Evolutionary conservation across 2,888 invertebrate genomes (phyloP).

Genomic region (Oligia strigilis): DNA sequence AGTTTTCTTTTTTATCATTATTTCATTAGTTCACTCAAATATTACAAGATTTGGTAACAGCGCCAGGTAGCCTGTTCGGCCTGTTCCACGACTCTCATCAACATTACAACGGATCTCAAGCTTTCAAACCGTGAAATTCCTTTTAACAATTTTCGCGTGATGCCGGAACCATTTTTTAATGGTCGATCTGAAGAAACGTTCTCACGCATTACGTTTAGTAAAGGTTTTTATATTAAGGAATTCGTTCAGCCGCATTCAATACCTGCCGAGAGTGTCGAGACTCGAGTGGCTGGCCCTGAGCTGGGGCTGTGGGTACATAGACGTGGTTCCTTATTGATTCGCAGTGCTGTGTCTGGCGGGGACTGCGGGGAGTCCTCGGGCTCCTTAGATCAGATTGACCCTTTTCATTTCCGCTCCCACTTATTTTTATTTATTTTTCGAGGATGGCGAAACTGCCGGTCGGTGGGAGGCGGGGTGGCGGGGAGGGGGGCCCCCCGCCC

Average conservation of each 20-base stretch:
- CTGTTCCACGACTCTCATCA: background rate
- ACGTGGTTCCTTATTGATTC: conserved; percentile 42
- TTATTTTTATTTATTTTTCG: conserved; percentile 76
- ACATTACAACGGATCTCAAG: conserved; percentile 21
- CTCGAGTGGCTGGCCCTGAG: conserved; percentile 23
- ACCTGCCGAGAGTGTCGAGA: conserved; percentile 19
- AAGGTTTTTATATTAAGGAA: conserved; percentile 43
- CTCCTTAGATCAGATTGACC: conserved; percentile 75
- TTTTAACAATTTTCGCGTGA: conserved; percentile 45
- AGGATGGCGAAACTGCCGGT: conserved; percentile 69
- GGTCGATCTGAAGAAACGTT: conserved; percentile 41
- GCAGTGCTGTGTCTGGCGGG: conserved; percentile 18
- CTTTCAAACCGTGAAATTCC: conserved; percentile 41
- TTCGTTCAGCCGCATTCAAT: conserved; percentile 32
- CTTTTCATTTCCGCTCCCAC: conserved; percentile 76
- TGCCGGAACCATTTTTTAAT: conserved; percentile 36
- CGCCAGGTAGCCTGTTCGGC: background rate
- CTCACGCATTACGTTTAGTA: conserved; percentile 47
- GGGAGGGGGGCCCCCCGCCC: background rate
- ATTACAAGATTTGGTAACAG: background rate
- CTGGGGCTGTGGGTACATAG: background rate
- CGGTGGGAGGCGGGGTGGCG: conserved; percentile 28
- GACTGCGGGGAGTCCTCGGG: conserved; percentile 62
- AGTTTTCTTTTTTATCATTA: background rate
- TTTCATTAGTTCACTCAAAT: background rate